Conservation (phyloP, 2,797 vertebrate species). For the Pseudochromis fuscus region DNA sequence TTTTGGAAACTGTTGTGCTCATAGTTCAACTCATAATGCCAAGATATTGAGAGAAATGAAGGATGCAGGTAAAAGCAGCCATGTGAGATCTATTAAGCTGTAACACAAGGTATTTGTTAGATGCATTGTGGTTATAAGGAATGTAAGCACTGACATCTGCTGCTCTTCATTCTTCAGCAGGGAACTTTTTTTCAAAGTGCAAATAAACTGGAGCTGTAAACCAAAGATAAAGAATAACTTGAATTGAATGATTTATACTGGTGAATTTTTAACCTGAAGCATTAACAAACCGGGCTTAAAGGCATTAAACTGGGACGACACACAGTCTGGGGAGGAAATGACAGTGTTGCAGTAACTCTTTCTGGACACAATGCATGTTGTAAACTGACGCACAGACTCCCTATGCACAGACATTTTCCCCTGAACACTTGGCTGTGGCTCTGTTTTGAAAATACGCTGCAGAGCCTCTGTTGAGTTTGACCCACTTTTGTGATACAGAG, state of each 20-base stretch:
- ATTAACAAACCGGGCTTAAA: background rate
- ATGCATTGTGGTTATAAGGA: slow-evolving; percentile 26
- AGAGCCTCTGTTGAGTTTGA: slow-evolving; percentile 54
- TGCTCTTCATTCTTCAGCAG: slow-evolving; percentile 10
- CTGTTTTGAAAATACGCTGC: slow-evolving; percentile 60
- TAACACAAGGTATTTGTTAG: slow-evolving; percentile 17
- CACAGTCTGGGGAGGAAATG: slow-evolving; percentile 28
- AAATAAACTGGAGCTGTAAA: slow-evolving; percentile 3
- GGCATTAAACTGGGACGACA: background rate
- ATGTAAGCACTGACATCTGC: slow-evolving; percentile 37
- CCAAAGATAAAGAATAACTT: background rate
- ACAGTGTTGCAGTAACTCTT: slow-evolving; percentile 15
- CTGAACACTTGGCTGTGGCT: slow-evolving; percentile 32
- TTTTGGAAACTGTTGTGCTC: slow-evolving; percentile 30
- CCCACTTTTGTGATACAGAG: slow-evolving; percentile 67
- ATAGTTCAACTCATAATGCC: slow-evolving; percentile 10
- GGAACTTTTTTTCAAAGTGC: slow-evolving; percentile 33
- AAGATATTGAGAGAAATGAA: slow-evolving; percentile 8
- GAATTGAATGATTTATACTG: background rate
- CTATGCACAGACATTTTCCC: slow-evolving; percentile 22
- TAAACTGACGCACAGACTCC: slow-evolving; percentile 25
- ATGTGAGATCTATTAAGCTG: slow-evolving; percentile 19
- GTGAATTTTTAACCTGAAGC: background rate
- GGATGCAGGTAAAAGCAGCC: background rate
- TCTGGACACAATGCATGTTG: slow-evolving; percentile 38